A percentile compares a stretch with the other conserved stretches of the same genome.
Conservation (phyloP, 2,888 invertebrate genomes). For the Latheticus oryzae region DNA sequence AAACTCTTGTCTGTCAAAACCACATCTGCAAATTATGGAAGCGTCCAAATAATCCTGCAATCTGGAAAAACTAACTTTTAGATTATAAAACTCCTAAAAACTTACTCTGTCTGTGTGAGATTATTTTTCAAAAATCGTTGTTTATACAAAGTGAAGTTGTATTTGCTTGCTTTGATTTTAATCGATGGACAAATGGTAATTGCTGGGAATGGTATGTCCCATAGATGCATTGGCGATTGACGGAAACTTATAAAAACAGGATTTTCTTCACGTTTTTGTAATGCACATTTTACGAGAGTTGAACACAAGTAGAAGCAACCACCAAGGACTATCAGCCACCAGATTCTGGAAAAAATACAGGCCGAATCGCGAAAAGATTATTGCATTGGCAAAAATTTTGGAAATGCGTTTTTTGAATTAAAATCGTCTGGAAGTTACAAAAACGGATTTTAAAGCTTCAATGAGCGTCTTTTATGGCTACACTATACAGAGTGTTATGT, state of each 20-base stretch:
- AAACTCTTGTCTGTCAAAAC: too few species aligned
- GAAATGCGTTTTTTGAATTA: neutral
- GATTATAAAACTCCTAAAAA: neutral
- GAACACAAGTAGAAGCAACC: conserved; percentile 2
- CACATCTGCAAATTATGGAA: too few species aligned
- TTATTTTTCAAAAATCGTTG: neutral
- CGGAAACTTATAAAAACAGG: conserved; percentile 7
- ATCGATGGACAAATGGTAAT: conserved; percentile 11
- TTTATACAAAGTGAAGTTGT: neutral
- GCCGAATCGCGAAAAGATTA: too few species aligned
- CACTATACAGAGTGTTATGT: too few species aligned
- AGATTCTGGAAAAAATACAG: conserved; percentile 10
- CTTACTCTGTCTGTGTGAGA: conserved; percentile 11
- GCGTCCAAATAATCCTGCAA: neutral
- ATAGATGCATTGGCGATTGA: neutral
- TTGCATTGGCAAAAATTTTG: neutral
- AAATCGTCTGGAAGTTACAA: too few species aligned
- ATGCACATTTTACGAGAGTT: neutral
- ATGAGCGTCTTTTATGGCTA: too few species aligned
- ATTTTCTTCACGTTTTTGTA: conserved; percentile 15
- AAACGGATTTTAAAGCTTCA: too few species aligned
- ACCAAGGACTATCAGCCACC: conserved; percentile 4
- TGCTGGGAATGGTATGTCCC: conserved; percentile 18
- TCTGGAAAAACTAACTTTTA: neutral
- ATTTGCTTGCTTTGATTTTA: conserved; percentile 2